Percentiles rank a stretch among this genome's conserved stretches.
Evolutionary conservation across 2,888 invertebrate genomes (phyloP).

Genomic region (Epinotia ramella): DNA sequence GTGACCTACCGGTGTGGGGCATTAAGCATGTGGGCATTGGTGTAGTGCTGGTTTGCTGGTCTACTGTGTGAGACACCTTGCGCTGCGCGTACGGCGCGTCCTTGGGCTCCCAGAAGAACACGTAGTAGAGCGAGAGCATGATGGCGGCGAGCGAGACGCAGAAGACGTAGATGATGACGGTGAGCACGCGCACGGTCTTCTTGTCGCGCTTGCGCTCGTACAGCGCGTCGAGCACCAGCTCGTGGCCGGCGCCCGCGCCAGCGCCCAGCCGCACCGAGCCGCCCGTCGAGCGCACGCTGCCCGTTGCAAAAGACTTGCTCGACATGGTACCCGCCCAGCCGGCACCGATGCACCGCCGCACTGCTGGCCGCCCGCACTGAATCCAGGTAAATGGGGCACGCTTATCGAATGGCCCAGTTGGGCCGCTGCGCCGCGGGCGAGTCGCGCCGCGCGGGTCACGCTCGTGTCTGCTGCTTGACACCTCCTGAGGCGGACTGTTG

Average conservation of each 20-base stretch:
- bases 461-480: conserved; percentile 80
- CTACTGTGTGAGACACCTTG: conserved; percentile 82
- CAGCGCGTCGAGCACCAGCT: conserved; percentile 89
- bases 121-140: conserved; percentile 96
- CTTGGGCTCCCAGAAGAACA: conserved; percentile 96
- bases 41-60: conserved; percentile 81
- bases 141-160: conserved; percentile 97
- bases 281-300: conserved; percentile 81
- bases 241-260: conserved; percentile 70
- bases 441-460: conserved; percentile 73
- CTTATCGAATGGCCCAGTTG: conserved; percentile 83
- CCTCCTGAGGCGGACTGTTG: conserved; percentile 80
- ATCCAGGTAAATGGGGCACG: conserved; percentile 79
- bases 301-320: conserved; percentile 83
- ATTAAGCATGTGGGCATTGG: conserved; percentile 84
- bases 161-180: conserved; percentile 96
- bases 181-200: conserved; percentile 95
- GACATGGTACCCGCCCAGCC: conserved; percentile 73
- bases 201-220: conserved; percentile 94
- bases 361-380: conserved; percentile 54
- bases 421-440: conserved; percentile 66
- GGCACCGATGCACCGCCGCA: conserved; percentile 63
- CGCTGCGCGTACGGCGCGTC: conserved; percentile 81
- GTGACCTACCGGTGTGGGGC: conserved; percentile 84
- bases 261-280: conserved; percentile 74